Evolutionary conservation across 2,113 vertebrate genomes (phyloP).

Genomic region (Solea senegalensis): DNA sequence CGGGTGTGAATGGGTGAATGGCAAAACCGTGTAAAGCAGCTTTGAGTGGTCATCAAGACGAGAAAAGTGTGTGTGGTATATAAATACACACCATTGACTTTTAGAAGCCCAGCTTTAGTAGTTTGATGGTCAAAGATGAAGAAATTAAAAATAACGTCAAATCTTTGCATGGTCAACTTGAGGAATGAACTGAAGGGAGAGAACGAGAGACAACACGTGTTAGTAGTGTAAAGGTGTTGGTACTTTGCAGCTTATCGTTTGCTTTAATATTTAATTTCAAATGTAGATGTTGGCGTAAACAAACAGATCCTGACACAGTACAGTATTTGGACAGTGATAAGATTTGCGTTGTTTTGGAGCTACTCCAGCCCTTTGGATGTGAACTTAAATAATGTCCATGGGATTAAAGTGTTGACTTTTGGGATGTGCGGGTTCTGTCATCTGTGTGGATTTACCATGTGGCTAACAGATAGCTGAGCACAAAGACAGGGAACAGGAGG

Average conservation of each 20-base stretch:
- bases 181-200: neutral
- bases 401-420: constrained; percentile 35
- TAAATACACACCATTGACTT: constrained; percentile 56
- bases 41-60: too few relatives aligned
- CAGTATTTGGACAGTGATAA: constrained; percentile 45
- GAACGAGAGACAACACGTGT: too few relatives aligned
- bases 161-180: constrained; percentile 26
- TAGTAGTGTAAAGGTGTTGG: too few relatives aligned
- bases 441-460: too few relatives aligned
- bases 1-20: too few relatives aligned
- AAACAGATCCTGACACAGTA: constrained; percentile 31
- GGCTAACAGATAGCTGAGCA: neutral
- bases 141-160: constrained; percentile 46
- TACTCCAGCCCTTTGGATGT: constrained; percentile 10
- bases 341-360: constrained; percentile 40
- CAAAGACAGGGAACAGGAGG: neutral
- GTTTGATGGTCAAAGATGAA: constrained; percentile 51
- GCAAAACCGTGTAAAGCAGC: too few relatives aligned
- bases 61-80: too few relatives aligned
- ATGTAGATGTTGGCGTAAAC: constrained; percentile 10
- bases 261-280: neutral
- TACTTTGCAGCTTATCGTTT: neutral
- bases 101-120: constrained; percentile 71
- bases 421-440: neutral
- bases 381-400: constrained; percentile 31